Conservation (phyloP, 1,140 invertebrate species). For the Trichonephila clavata region DNA sequence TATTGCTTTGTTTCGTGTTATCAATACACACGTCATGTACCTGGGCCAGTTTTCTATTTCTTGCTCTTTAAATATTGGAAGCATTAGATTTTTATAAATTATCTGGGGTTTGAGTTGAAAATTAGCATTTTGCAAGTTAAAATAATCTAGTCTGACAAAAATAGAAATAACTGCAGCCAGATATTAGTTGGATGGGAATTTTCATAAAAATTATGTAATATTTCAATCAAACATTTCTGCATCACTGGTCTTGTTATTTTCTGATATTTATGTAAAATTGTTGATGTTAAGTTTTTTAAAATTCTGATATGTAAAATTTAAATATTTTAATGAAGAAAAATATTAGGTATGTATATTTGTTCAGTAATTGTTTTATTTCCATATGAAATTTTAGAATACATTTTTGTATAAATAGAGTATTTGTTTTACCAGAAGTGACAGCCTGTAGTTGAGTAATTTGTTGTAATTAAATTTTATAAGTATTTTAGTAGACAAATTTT, state of each 20-base stretch:
- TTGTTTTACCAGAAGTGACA: not conserved
- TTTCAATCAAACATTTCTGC: not conserved
- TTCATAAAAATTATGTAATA: not conserved
- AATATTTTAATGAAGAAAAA: not conserved
- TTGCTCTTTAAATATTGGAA: not conserved
- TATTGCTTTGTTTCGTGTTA: conserved; percentile 33
- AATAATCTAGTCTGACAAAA: conserved; percentile 5
- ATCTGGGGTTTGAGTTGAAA: not conserved
- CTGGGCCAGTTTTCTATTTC: conserved; percentile 29
- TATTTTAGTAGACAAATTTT: conserved; percentile 7
- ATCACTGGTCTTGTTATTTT: not conserved
- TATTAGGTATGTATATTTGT: not conserved
- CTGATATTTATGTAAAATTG: not conserved
- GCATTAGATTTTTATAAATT: not conserved
- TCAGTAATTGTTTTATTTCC: conserved; percentile 8
- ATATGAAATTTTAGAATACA: not conserved
- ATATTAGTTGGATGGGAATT: too few relatives aligned
- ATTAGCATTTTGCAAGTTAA: not conserved
- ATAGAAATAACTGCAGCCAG: not conserved
- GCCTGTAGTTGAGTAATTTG: not conserved
- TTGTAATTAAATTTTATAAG: conserved; percentile 9
- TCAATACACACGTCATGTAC: conserved; percentile 14
- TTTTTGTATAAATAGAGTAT: not conserved
- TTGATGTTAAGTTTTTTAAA: conserved; percentile 13
- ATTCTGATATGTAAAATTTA: not conserved